Conservation (phyloP, 23 tunicate genomes). For the Ascidia mentula region DNA sequence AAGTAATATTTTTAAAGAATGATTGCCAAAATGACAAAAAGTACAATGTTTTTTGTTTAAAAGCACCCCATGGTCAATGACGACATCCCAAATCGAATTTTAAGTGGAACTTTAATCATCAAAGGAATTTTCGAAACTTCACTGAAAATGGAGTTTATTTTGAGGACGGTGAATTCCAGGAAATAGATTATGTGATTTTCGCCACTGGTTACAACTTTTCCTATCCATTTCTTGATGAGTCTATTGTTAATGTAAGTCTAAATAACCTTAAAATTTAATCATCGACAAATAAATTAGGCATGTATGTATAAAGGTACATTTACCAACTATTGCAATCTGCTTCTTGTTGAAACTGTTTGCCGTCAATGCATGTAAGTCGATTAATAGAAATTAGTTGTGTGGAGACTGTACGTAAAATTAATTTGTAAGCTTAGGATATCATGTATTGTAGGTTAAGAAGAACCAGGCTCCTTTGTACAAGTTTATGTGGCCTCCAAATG, state of each 20-base stretch:
- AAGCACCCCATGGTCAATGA: conserved; percentile 38
- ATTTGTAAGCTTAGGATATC: too few relatives aligned
- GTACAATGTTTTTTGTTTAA: background rate
- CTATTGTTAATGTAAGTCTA: background rate
- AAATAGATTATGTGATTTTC: conserved; percentile 35
- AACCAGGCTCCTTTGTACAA: conserved; percentile 51
- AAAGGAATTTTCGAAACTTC: conserved; percentile 21
- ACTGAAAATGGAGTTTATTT: conserved; percentile 13
- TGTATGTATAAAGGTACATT: too few relatives aligned
- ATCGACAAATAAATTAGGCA: too few relatives aligned
- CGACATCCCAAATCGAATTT: conserved; percentile 33
- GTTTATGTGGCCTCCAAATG: conserved; percentile 46
- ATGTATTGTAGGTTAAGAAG: conserved; percentile 31
- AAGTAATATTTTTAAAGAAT: background rate
- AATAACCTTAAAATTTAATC: too few relatives aligned
- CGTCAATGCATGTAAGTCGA: too few relatives aligned
- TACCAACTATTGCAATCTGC: background rate
- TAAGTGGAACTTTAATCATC: conserved; percentile 26
- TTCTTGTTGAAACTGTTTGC: background rate
- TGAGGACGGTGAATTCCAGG: conserved; percentile 19
- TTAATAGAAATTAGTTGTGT: too few relatives aligned
- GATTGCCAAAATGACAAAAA: background rate
- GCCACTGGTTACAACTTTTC: conserved; percentile 38
- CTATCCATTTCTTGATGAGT: background rate
- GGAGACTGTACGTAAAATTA: too few relatives aligned